Conservation (phyloP, 2,797 vertebrate species). For the Poeciliopsis paucimaculata region DNA sequence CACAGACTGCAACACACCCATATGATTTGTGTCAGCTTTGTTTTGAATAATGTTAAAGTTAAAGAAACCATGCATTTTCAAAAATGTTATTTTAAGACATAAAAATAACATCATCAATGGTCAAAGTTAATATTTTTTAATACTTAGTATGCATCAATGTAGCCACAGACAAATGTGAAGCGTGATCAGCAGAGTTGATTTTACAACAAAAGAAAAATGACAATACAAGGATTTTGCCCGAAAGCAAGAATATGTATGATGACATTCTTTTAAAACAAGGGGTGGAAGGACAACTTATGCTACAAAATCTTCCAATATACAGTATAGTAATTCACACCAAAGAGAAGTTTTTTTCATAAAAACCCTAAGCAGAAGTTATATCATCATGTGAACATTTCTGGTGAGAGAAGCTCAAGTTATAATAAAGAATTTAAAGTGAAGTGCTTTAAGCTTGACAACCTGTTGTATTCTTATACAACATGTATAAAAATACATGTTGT, state of each 20-base stretch:
- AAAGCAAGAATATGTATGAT: background rate
- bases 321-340: background rate
- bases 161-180: background rate
- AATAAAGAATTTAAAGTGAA: background rate
- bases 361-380: background rate
- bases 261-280: background rate
- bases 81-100: background rate
- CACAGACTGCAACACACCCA: constrained; percentile 77
- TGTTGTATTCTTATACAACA: background rate
- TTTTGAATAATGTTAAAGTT: background rate
- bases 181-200: background rate
- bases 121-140: background rate
- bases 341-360: background rate
- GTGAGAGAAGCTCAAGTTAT: background rate
- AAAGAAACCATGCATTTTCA: background rate
- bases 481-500: too few relatives aligned
- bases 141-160: background rate
- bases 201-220: background rate
- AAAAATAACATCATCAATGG: background rate
- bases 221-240: background rate
- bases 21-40: background rate
- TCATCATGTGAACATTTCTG: background rate
- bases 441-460: background rate
- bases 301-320: background rate
- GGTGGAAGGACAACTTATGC: background rate